phyloP scores from a whole-genome alignment of 2,888 invertebrate genomes.

The Drosophila longiperda region DNA sequence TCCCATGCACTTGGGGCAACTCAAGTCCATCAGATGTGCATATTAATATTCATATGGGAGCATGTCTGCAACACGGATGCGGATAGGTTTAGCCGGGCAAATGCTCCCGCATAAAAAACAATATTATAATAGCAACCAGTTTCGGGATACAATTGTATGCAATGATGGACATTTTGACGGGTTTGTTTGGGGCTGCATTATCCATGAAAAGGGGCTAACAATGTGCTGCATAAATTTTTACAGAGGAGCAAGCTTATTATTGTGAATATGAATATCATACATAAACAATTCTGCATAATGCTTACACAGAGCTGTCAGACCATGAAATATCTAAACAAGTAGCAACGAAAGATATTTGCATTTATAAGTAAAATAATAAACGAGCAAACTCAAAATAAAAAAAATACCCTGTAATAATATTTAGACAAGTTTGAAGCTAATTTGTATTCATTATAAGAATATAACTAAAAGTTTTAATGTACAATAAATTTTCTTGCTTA shows the following conservation, averaged over 20 bases:
- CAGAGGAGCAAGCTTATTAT: constrained; percentile 36
- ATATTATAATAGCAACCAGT: constrained; percentile 19
- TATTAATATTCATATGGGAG: constrained; percentile 11
- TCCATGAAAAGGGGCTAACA: constrained; percentile 30
- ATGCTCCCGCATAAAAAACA: constrained; percentile 49
- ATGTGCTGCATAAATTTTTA: constrained; percentile 40
- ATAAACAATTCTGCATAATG: constrained; percentile 35
- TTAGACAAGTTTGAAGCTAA: neutral
- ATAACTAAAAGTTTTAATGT: neutral
- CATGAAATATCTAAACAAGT: neutral
- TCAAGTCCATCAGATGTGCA: constrained; percentile 45
- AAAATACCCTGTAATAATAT: neutral
- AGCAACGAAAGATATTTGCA: neutral
- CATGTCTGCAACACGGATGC: constrained; percentile 38
- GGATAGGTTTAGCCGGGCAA: constrained; percentile 45
- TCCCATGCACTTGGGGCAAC: constrained; percentile 54
- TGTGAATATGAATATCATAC: constrained; percentile 37
- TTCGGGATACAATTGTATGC: constrained; percentile 26
- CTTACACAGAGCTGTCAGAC: constrained; percentile 21
- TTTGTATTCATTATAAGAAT: neutral
- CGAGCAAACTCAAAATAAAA: neutral
- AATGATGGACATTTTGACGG: constrained; percentile 64
- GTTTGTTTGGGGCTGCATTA: constrained; percentile 23
- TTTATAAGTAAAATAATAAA: neutral
- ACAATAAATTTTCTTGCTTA: neutral